Evolutionary conservation across 2,113 vertebrate genomes (phyloP).

Genomic region (Felis chaus): DNA sequence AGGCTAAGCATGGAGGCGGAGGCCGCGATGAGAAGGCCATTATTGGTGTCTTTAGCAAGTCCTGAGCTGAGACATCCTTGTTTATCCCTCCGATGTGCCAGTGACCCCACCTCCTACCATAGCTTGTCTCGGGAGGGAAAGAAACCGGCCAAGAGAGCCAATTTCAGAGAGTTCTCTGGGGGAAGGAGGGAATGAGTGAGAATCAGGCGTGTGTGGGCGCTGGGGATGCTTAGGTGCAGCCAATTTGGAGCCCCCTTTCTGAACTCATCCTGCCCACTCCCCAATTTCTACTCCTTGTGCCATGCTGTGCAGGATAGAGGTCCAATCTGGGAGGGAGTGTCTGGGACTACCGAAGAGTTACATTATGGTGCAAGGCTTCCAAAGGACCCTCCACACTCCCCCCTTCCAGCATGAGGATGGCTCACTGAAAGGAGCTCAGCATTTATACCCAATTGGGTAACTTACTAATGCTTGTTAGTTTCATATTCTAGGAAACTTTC

Average conservation of each 20-base stretch:
- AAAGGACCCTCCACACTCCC: not conserved
- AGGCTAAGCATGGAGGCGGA: not conserved
- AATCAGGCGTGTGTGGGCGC: fast-evolving
- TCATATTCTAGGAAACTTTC: not conserved
- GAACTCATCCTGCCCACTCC: not conserved
- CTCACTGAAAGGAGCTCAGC: not conserved
- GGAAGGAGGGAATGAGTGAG: not conserved
- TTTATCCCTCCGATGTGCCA: not conserved
- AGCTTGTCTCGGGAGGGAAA: not conserved
- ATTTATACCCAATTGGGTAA: not conserved
- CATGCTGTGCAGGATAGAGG: not conserved
- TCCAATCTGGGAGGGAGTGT: not conserved
- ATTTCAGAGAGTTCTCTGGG: not conserved
- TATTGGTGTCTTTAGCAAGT: not conserved
- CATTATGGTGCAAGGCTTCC: not conserved
- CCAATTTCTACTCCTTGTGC: not conserved
- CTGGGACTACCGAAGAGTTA: not conserved
- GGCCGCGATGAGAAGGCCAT: no score
- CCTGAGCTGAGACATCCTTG: not conserved
- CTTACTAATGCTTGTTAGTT: not conserved
- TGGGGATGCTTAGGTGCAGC: fast-evolving
- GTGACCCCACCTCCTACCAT: fast-evolving
- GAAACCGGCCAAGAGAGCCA: no score
- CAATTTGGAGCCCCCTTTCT: not conserved
- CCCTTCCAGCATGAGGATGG: not conserved